Base-by-base conservation (phyloP, 2,888 invertebrate genomes). In the Hemithea aestivaria region DNA sequence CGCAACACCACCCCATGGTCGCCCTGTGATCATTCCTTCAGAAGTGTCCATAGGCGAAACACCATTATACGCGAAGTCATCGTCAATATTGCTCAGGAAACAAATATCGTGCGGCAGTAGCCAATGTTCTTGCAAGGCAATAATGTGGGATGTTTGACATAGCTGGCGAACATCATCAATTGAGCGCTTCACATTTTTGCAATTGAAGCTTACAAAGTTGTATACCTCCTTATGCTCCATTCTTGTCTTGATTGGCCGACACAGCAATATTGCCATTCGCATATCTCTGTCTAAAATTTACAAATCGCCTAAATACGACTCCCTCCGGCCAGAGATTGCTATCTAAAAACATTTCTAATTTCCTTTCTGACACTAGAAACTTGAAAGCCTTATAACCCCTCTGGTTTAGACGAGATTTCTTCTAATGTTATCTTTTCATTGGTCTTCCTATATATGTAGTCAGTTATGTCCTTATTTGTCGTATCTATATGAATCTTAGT, bases 141-240 rank as follows among this genome's bases (percentile, higher is more conserved):
- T n/a, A n/a, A n/a, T n/a, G n/a, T 34, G 20, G 8, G 29, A 28
- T 16, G 16, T 16, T 16, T 16, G 3, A 16, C 16, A 16, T 5
- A 16, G 5, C 5, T 16, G 16, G 3, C 16, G 16, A 16, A 16
- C 5, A 16, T 16, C 16, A 16, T 16, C 16, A 16, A 16, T 16
- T 12, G 35, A 36, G n/a, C 36, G 30, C 25, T 36, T 36, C 26
- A 36, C 29, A 30, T 36, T 36, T 10, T 16, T 16, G 5, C 16
- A 16, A 5, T 16, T 16, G 16, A 16, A 16, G 5, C 16, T 16
- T 5, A 16, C 16, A 4, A 16, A 16, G 16, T 16, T 16, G 5
- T 16, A 16, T 16, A 16, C 2, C 3, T 16, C 16, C 2, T 5
- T 16, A 16, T 16, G 16, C 5, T 2, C 16, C 16, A 16, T 16